A percentile compares a stretch with the other conserved stretches of the same genome.
Evolutionary conservation across 2,797 vertebrate genomes (phyloP).

Genomic region (Furcifer pardalis): DNA sequence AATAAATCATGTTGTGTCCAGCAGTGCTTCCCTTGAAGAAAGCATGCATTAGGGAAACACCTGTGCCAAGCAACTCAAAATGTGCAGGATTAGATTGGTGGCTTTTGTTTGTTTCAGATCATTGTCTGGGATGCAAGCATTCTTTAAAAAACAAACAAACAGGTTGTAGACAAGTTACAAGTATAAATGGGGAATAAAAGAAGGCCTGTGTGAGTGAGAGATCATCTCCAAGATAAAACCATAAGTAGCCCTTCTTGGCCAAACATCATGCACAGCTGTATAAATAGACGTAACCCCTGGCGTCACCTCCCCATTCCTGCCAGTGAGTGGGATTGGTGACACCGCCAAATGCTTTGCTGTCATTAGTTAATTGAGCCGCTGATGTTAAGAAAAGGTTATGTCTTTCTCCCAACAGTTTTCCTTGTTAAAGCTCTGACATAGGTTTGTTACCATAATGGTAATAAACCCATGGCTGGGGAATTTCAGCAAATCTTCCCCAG

Average conservation of each 20-base stretch:
- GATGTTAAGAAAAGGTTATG: slow-evolving; percentile 85
- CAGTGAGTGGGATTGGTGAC: slow-evolving; percentile 72
- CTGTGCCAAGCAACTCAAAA: not conserved
- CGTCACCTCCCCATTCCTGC: slow-evolving; percentile 35
- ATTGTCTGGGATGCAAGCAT: not conserved
- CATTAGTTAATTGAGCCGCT: slow-evolving; percentile 83
- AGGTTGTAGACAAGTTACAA: not conserved
- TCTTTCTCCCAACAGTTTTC: slow-evolving; percentile 81
- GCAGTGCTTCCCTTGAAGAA: too few relatives aligned
- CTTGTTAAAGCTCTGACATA: slow-evolving; percentile 76
- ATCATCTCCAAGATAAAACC: slow-evolving; percentile 76
- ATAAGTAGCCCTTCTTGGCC: slow-evolving; percentile 63
- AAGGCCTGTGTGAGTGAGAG: slow-evolving; percentile 36
- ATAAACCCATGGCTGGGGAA: slow-evolving; percentile 50
- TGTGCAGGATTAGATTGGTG: not conserved
- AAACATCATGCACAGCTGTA: slow-evolving; percentile 75
- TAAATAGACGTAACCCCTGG: slow-evolving; percentile 64
- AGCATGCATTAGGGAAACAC: too few relatives aligned
- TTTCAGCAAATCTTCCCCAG: slow-evolving; percentile 46
- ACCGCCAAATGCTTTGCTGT: slow-evolving; percentile 81
- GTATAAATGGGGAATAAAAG: slow-evolving; percentile 26
- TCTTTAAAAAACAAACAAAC: not conserved
- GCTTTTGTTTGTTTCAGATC: slow-evolving; percentile 1
- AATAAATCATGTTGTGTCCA: not conserved
- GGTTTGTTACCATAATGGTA: slow-evolving; percentile 61